These are phyloP conservation scores for Phyllopteryx taeniolatus DNA, from an alignment of 2,113 vertebrate species.

Conservation along the genomic window DNA sequence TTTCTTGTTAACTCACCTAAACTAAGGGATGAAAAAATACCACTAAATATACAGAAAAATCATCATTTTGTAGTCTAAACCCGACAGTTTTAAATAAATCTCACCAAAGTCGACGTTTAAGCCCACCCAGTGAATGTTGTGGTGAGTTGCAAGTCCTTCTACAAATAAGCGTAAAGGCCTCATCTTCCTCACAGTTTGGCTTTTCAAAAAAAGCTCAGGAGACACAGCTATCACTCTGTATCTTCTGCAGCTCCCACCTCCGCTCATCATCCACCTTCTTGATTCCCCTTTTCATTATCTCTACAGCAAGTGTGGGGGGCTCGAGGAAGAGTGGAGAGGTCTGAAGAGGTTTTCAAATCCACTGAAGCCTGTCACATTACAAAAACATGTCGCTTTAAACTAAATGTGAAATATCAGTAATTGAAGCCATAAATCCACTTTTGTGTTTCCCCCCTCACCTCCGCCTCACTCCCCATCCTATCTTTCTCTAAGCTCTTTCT, in stretches of 20 bases:
- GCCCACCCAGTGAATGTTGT: constrained; percentile 40
- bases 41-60: constrained; percentile 1
- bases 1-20: neutral
- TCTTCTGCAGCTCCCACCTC: constrained; percentile 59
- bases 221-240: constrained; percentile 72
- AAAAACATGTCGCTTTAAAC: constrained; percentile 94
- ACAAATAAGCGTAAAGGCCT: constrained; percentile 52
- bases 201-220: constrained; percentile 58
- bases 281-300: constrained; percentile 75
- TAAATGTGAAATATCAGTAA: constrained; percentile 94
- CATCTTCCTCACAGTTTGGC: constrained; percentile 66
- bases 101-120: constrained; percentile 37
- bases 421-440: constrained; percentile 89
- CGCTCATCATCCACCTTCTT: constrained; percentile 48
- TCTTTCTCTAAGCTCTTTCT: constrained; percentile 28
- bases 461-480: constrained; percentile 27
- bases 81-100: constrained; percentile 31
- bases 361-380: constrained; percentile 88
- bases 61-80: neutral
- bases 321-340: constrained; percentile 64
- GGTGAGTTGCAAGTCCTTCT: constrained; percentile 47
- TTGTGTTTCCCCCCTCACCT: constrained; percentile 74
- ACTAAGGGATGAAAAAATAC: neutral
- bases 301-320: constrained; percentile 59
- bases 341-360: constrained; percentile 83